Conservation (phyloP, 2,888 invertebrate species). For the Pandemis heparana region DNA sequence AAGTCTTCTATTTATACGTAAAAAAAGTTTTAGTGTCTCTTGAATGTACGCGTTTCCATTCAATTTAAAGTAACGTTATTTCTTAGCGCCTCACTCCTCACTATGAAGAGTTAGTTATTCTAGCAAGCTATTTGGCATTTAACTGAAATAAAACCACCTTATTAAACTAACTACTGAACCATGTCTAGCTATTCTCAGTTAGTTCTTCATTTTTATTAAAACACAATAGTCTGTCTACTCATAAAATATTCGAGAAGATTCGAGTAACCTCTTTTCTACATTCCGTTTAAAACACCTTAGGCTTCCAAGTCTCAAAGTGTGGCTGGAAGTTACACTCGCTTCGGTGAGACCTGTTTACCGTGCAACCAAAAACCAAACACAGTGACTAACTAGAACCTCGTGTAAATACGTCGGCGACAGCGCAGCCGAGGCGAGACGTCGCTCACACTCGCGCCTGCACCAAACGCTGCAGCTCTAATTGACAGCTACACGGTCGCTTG, state of each 20-base stretch:
- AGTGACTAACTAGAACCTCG: constrained; percentile 22
- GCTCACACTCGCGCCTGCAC: constrained; percentile 43
- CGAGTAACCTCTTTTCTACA: background rate
- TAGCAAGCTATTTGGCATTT: too few species aligned
- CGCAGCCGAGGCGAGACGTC: constrained; percentile 28
- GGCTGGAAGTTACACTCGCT: background rate
- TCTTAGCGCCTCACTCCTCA: too few species aligned
- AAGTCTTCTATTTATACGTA: background rate
- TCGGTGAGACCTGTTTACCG: background rate
- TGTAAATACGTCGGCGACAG: constrained; percentile 40
- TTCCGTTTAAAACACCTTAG: background rate
- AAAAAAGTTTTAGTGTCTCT: too few species aligned
- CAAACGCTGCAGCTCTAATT: constrained; percentile 48
- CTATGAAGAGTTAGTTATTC: too few species aligned
- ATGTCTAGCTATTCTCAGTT: too few species aligned
- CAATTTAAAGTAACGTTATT: background rate
- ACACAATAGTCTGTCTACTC: too few species aligned
- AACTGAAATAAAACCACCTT: too few species aligned
- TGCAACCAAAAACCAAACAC: constrained; percentile 14
- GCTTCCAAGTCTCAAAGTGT: background rate
- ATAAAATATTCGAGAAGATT: too few species aligned
- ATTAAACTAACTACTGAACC: too few species aligned
- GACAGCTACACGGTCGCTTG: constrained; percentile 50
- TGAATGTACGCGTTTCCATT: background rate
- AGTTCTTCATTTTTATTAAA: too few species aligned